These are phyloP conservation scores for Tiliqua scincoides DNA, from an alignment of 2,113 vertebrate species.

Conservation along the genomic window DNA sequence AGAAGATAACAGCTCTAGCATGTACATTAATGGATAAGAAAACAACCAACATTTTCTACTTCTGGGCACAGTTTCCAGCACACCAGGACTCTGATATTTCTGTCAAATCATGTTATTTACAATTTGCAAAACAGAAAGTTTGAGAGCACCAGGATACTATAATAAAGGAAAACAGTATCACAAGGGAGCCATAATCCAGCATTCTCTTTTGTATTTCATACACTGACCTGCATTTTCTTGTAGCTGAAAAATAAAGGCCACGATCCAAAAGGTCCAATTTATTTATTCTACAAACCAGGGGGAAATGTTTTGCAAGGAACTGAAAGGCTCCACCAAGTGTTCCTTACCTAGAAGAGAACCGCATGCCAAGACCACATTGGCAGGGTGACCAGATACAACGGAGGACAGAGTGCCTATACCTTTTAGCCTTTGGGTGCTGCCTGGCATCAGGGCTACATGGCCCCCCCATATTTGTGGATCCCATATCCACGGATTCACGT, in stretches of 20 bases:
- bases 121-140: slow-evolving; percentile 58
- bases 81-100: slow-evolving; percentile 57
- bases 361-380: background rate
- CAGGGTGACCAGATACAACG: too few species aligned
- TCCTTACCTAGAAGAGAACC: background rate
- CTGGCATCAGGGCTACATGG: too few species aligned
- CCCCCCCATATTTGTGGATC: too few species aligned
- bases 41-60: slow-evolving; percentile 37
- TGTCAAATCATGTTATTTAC: slow-evolving; percentile 64
- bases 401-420: too few species aligned
- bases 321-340: background rate
- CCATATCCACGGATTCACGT: too few species aligned
- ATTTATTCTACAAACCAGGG: background rate
- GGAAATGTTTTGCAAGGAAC: background rate
- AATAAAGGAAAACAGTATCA: slow-evolving; percentile 17
- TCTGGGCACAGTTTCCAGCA: slow-evolving; percentile 51
- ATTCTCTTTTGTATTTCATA: slow-evolving; percentile 40
- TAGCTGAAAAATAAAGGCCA: slow-evolving; percentile 9
- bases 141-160: slow-evolving; percentile 40
- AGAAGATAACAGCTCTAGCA: slow-evolving; percentile 43
- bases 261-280: slow-evolving; percentile 27
- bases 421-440: too few species aligned
- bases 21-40: slow-evolving; percentile 42
- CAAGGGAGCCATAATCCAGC: slow-evolving; percentile 14
- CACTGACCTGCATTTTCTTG: slow-evolving; percentile 40